These are phyloP conservation scores for Apotomis betuletana DNA, from an alignment of 2,888 invertebrate species.

Conservation along the genomic window DNA sequence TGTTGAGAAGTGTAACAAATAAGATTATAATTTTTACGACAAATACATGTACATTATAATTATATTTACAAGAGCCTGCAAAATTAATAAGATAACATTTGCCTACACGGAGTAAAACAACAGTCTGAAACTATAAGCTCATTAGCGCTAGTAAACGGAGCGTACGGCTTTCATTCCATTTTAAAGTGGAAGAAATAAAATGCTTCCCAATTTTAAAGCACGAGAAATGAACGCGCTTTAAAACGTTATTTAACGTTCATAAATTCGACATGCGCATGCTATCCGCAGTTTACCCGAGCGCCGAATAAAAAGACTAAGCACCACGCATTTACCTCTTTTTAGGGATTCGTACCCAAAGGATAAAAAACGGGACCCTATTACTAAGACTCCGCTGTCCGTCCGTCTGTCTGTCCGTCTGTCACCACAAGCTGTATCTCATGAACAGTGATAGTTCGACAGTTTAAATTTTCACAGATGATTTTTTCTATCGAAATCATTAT, in stretches of 20 bases:
- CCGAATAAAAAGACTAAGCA: background rate
- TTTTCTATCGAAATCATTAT: too few species aligned
- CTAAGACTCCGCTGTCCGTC: background rate
- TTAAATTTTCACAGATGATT: too few species aligned
- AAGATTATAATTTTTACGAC: background rate
- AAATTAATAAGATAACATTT: background rate
- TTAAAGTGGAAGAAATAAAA: conserved; percentile 10
- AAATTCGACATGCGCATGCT: conserved; percentile 10
- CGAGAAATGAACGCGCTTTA: conserved; percentile 9
- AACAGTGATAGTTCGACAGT: too few species aligned
- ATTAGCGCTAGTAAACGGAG: conserved; percentile 24
- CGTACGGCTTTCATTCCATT: conserved; percentile 12
- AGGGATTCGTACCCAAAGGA: background rate
- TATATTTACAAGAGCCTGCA: conserved; percentile 6
- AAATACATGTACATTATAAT: background rate
- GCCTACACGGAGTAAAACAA: background rate
- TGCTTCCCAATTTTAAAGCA: conserved; percentile 11
- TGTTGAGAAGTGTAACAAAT: too few species aligned
- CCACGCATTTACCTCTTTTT: conserved; percentile 1
- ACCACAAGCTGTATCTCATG: too few species aligned
- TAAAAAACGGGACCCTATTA: background rate
- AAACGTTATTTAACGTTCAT: conserved; percentile 19
- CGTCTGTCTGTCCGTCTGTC: too few species aligned
- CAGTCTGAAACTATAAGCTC: conserved; percentile 12
- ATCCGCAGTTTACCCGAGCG: conserved; percentile 3